Percentiles rank a stretch among this genome's conserved stretches.
phyloP scores from a whole-genome alignment of 2,888 invertebrate genomes.

The Heliconius ethilla region DNA sequence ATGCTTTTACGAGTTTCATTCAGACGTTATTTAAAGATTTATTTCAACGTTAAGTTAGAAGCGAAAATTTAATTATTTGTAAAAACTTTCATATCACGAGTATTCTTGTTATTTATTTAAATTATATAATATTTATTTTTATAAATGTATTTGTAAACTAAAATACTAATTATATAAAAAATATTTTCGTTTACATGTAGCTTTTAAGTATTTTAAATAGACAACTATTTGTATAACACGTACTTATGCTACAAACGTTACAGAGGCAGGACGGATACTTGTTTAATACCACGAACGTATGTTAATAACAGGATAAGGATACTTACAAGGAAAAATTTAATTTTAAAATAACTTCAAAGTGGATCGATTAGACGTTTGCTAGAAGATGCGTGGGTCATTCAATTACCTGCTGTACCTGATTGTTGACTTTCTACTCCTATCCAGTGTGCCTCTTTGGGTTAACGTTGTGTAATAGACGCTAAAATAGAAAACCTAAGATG shows the following conservation, averaged over 20 bases:
- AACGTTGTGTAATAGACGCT: conserved; percentile 67
- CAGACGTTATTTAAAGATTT: not conserved
- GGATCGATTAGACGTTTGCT: conserved; percentile 3
- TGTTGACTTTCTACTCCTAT: conserved; percentile 69
- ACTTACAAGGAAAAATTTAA: conserved; percentile 20
- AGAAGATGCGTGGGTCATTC: conserved; percentile 59
- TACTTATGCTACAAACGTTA: not conserved
- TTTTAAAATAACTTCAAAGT: conserved; percentile 11
- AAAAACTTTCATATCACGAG: too few relatives aligned
- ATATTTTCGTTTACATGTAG: not conserved
- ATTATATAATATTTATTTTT: too few relatives aligned
- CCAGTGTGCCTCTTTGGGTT: conserved; percentile 60
- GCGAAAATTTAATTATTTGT: too few relatives aligned
- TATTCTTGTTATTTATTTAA: too few relatives aligned
- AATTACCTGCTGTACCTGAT: conserved; percentile 54
- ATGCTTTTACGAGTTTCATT: conserved; percentile 30
- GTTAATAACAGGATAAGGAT: conserved; percentile 33
- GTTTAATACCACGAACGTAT: not conserved
- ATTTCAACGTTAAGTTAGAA: not conserved
- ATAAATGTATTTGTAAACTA: too few relatives aligned
- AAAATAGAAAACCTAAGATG: conserved; percentile 68
- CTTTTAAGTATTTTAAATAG: not conserved
- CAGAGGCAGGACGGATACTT: not conserved
- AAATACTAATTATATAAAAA: not conserved
- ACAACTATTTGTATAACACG: not conserved